Base-by-base conservation (phyloP, 2,113 vertebrate genomes). In the Bufo bufo region DNA sequence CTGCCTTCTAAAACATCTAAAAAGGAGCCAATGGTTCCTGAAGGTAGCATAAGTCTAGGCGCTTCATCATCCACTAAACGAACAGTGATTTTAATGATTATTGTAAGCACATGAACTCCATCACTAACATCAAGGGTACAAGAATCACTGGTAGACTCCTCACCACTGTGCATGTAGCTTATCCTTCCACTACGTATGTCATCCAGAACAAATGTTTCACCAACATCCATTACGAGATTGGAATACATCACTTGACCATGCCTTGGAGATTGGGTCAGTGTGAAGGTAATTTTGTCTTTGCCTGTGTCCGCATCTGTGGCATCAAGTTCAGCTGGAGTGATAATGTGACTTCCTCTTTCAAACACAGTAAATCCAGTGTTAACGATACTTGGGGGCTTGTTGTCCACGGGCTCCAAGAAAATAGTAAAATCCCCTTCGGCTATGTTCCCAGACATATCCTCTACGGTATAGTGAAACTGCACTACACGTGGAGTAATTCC, bases 51-150 rank as follows among this genome's bases (percentile, higher is more conserved):
- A 7, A 96, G 91, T 0, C 23, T 91, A 49, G 97, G 96, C n/a
- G 90, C 89, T 63, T 97, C 96, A 65, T 97, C 95, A 45, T 97
- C 97, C 61, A 95, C 88, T 0, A 96, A 95, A 50, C 95, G 96
- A 16, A 99, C 94, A 0, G 49, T 96, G 89, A 98, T 95, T 91
- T 94, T 96, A 69, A 99, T 89, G 1, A 93, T 97, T 90, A 99
- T 97, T 0, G 97, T 96, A 33, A 99, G 97, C 65, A 97, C 90
- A 8, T 99, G 98, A 87, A 97, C 92, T 0, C 97, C 95, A 77
- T 99, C 98, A 0, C 96, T 99, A 77, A 99, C 96, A 80, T 99
- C 97, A 84, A 99, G 90, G 69, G 95, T 95, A 87, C 97, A 96
- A 0, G 90, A 93, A 90, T 99, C 98, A 1, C 86, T 93, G 2